Evolutionary conservation across 2,113 vertebrate genomes (phyloP).

Genomic region (Corythornis cristatus): DNA sequence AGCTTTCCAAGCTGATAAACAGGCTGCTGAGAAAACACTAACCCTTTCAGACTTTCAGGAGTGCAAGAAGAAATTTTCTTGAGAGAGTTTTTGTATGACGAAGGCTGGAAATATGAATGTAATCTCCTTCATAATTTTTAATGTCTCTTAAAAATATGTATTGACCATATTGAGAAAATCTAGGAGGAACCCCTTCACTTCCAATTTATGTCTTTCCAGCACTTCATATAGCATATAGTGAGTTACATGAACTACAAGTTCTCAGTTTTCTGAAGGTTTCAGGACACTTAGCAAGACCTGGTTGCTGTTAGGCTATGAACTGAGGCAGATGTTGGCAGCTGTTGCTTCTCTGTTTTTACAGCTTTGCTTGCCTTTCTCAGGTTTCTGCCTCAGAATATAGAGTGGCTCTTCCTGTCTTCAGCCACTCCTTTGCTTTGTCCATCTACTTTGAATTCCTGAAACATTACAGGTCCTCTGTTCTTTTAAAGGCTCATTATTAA

Average conservation of each 20-base stretch:
- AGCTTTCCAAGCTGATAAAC: not conserved
- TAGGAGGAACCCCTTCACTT: not conserved
- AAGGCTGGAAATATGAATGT: not conserved
- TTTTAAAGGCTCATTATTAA: not conserved
- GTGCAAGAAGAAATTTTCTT: not conserved
- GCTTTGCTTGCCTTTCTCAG: not conserved
- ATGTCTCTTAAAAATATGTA: not conserved
- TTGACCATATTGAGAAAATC: not conserved
- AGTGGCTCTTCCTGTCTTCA: not conserved
- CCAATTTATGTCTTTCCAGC: not conserved
- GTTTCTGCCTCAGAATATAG: not conserved
- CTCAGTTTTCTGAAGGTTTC: not conserved
- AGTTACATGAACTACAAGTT: not conserved
- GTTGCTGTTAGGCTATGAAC: not conserved
- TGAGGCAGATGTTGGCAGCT: not conserved
- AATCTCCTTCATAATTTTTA: not conserved
- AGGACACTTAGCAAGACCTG: not conserved
- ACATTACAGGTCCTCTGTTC: not conserved
- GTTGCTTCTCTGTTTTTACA: not conserved
- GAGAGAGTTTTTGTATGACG: not conserved
- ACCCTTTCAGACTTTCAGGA: not conserved
- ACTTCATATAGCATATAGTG: not conserved
- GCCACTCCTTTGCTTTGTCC: not conserved
- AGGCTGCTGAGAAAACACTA: not conserved
- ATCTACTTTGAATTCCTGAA: not conserved